phyloP scores from a whole-genome alignment of 2,113 vertebrate genomes.

The Austrofundulus limnaeus region DNA sequence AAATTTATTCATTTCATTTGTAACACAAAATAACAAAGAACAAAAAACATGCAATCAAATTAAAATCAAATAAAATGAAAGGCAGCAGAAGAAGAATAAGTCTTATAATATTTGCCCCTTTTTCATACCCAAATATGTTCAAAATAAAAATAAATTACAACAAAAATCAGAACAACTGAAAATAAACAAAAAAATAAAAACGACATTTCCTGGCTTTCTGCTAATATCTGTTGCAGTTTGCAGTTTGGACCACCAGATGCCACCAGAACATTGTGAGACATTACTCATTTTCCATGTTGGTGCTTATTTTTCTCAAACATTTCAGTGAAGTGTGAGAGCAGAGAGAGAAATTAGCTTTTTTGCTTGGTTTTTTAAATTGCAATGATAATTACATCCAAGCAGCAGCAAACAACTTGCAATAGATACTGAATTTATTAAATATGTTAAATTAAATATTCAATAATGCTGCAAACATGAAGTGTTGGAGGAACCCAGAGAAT shows the following conservation, averaged over 20 bases:
- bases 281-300: neutral
- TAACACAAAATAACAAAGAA: too few relatives aligned
- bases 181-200: too few relatives aligned
- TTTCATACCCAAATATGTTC: too few relatives aligned
- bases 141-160: too few relatives aligned
- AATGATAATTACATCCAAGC: neutral
- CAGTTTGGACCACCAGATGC: conserved; percentile 35
- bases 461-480: neutral
- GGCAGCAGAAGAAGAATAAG: too few relatives aligned
- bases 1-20: too few relatives aligned
- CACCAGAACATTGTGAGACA: conserved; percentile 7
- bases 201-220: too few relatives aligned
- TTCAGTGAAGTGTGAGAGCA: neutral
- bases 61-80: too few relatives aligned
- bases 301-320: neutral
- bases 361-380: neutral
- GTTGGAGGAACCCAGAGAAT: conserved; percentile 9
- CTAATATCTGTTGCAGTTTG: conserved; percentile 8
- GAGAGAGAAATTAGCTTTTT: neutral
- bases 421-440: neutral
- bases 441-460: neutral
- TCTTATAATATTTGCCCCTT: too few relatives aligned
- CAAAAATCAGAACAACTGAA: too few relatives aligned
- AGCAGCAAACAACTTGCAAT: neutral
- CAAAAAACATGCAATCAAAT: too few relatives aligned